Evolutionary conservation across 2,113 vertebrate species (phyloP).

Genomic region (Brachyistius frenatus): DNA sequence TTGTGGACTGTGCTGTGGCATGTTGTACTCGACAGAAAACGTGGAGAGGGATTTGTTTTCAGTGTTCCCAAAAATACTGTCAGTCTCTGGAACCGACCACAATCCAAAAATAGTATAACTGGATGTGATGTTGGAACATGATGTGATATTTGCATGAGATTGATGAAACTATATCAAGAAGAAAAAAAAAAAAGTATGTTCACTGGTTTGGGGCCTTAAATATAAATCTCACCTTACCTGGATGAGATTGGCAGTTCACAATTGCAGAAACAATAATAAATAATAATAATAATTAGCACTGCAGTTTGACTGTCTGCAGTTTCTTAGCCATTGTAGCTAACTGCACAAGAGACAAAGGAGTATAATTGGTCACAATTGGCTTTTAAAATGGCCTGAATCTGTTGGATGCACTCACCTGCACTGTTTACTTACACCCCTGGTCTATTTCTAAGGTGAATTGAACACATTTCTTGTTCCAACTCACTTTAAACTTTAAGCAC

Average conservation of each 20-base stretch:
- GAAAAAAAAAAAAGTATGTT: too few species aligned
- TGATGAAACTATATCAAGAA: too few species aligned
- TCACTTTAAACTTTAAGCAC: too few species aligned
- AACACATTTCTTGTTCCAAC: not conserved
- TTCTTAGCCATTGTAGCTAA: too few species aligned
- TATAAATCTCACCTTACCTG: too few species aligned
- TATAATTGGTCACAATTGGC: not conserved
- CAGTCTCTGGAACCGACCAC: conserved; percentile 9
- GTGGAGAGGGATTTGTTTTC: conserved; percentile 51
- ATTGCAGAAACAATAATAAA: not conserved
- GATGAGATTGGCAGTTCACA: too few species aligned
- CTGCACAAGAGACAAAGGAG: too few species aligned
- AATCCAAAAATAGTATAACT: conserved; percentile 43
- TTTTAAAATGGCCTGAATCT: conserved; percentile 7
- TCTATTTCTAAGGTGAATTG: conserved; percentile 1
- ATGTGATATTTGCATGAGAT: not conserved
- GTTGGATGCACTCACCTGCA: not conserved
- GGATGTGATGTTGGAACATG: conserved; percentile 9
- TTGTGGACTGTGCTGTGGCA: conserved; percentile 88
- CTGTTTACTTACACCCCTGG: conserved; percentile 1
- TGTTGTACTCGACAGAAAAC: conserved; percentile 77
- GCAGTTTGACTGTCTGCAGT: too few species aligned
- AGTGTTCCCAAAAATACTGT: conserved; percentile 55
- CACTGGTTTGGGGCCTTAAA: too few species aligned
- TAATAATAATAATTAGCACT: not conserved